phyloP scores from a whole-genome alignment of 2,113 vertebrate genomes.

The Grammomys surdaster region DNA sequence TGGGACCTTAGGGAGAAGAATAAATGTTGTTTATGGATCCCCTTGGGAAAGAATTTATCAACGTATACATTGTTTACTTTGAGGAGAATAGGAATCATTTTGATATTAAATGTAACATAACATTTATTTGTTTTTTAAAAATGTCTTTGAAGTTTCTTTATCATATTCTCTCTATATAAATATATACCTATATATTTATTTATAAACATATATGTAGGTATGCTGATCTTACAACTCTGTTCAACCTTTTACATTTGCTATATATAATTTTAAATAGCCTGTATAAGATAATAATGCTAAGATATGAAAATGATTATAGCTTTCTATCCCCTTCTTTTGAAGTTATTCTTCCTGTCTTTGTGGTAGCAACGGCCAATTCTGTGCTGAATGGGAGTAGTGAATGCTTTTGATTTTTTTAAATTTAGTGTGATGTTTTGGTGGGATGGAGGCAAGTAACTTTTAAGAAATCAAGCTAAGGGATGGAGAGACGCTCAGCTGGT shows the following conservation, averaged over 20 bases:
- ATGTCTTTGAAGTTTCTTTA: conserved; percentile 26
- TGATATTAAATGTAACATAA: conserved; percentile 8
- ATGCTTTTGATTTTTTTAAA: neutral
- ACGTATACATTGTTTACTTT: neutral
- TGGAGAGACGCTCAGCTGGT: neutral
- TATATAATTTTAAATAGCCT: neutral
- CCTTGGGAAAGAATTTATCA: neutral
- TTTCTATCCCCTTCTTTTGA: neutral
- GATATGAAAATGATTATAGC: neutral
- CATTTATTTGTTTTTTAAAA: neutral
- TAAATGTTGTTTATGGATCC: neutral
- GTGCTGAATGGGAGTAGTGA: neutral
- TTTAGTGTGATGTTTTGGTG: neutral
- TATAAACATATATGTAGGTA: neutral
- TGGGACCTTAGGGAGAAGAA: neutral
- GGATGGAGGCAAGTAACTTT: neutral
- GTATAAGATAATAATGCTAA: neutral
- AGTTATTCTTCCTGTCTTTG: neutral
- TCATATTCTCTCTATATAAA: neutral
- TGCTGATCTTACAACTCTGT: neutral
- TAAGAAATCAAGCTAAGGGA: neutral
- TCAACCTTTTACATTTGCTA: neutral
- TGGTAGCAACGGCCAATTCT: neutral
- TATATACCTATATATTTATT: neutral
- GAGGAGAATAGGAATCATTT: conserved; percentile 7